Conservation (phyloP, 2,888 invertebrate species). For the Andrena marginata region DNA sequence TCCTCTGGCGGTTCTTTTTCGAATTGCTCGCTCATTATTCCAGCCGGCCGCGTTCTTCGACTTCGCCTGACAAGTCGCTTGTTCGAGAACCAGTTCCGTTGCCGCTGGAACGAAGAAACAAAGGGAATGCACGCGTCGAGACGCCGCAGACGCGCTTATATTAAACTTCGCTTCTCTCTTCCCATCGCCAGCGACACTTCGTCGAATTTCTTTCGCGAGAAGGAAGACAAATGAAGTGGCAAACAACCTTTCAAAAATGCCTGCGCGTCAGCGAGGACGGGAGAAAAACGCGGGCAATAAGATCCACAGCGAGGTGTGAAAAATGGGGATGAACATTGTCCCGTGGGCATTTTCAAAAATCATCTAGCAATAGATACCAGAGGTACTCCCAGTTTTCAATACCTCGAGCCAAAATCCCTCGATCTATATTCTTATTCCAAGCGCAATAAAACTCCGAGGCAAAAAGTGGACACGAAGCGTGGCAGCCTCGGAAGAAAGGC, state of each 20-base stretch:
- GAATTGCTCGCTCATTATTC: conserved; percentile 14
- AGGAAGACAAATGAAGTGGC: conserved; percentile 56
- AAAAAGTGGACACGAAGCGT: too few species aligned
- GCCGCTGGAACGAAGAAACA: conserved; percentile 2
- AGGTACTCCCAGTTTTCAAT: too few species aligned
- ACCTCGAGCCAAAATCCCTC: too few species aligned
- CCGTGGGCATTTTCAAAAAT: too few species aligned
- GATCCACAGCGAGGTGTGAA: background rate
- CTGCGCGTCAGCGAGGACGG: background rate
- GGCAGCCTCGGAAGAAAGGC: too few species aligned
- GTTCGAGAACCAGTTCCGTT: conserved; percentile 8
- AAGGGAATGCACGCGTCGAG: conserved; percentile 31
- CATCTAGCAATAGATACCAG: too few species aligned
- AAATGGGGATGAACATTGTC: background rate
- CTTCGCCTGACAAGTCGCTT: conserved; percentile 1
- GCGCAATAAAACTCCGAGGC: too few species aligned
- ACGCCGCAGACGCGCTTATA: conserved; percentile 33
- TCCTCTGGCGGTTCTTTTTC: background rate
- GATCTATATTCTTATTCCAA: too few species aligned
- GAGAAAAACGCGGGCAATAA: background rate
- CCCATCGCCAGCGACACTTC: conserved; percentile 33
- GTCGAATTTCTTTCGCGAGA: conserved; percentile 31
- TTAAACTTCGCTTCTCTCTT: conserved; percentile 54
- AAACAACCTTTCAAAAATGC: conserved; percentile 17
- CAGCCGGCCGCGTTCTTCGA: conserved; percentile 7